phyloP scores from a whole-genome alignment of 2,888 invertebrate species.

The Pollenia labialis region DNA sequence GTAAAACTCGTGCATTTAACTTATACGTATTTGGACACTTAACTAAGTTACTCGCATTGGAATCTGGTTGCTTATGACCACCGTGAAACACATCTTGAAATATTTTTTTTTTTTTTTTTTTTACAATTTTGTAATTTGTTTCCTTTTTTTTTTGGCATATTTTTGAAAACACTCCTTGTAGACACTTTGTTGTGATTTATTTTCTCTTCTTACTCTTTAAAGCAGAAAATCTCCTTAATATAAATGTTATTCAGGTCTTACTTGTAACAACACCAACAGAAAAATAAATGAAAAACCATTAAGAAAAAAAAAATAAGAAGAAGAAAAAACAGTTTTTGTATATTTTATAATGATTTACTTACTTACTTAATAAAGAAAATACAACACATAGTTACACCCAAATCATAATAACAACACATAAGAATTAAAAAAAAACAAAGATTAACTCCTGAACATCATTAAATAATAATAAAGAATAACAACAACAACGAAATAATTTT shows the following conservation, averaged over 20 bases:
- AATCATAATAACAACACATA: conserved; percentile 27
- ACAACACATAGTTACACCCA: conserved; percentile 59
- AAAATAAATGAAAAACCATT: conserved; percentile 48
- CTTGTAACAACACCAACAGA: background rate
- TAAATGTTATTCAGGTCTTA: background rate
- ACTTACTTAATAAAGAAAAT: conserved; percentile 34
- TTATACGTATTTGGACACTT: background rate
- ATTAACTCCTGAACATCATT: conserved; percentile 48
- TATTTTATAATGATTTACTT: conserved; percentile 6
- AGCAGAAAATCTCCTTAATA: conserved; percentile 41
- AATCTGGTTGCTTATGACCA: conserved; percentile 28
- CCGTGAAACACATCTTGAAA: conserved; percentile 51
- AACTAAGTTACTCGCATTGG: background rate
- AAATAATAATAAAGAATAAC: conserved; percentile 38
- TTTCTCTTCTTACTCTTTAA: background rate
- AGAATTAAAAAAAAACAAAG: conserved; percentile 6
- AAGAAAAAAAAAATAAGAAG: background rate
- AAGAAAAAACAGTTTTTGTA: conserved; percentile 6
- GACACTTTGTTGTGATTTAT: conserved; percentile 2
- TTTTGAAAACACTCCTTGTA: conserved; percentile 32
- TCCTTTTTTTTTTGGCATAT: conserved; percentile 28
- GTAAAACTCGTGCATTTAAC: background rate
- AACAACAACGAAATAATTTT: background rate
- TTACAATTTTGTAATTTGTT: background rate
- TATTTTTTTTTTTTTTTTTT: conserved; percentile 36